These are phyloP conservation scores for Dendrocincla tyrannina DNA, from an alignment of 2,797 vertebrate genomes.

Conservation along the genomic window DNA sequence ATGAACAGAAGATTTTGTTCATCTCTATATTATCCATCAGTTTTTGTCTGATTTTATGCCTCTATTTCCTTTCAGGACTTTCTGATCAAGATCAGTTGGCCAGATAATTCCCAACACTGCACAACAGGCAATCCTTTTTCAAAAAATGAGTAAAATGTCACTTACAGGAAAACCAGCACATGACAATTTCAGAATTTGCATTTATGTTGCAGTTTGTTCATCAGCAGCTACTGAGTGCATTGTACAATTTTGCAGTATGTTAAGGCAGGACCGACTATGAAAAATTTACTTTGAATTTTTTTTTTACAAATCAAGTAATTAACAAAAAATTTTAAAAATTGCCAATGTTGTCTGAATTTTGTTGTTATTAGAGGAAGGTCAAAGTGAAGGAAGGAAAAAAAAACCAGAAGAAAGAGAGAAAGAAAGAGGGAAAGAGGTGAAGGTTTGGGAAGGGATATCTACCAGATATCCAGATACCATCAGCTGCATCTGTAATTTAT, in stretches of 20 bases:
- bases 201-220: background rate
- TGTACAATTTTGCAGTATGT: background rate
- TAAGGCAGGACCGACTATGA: background rate
- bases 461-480: background rate
- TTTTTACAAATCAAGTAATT: background rate
- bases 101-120: background rate
- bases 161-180: background rate
- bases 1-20: background rate
- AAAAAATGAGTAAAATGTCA: background rate
- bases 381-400: background rate
- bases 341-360: background rate
- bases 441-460: background rate
- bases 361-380: background rate
- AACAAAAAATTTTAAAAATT: background rate
- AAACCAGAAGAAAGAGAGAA: background rate
- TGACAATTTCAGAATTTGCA: background rate
- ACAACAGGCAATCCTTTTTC: background rate
- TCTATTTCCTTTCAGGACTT: background rate
- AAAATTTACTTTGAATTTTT: background rate
- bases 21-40: background rate
- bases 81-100: background rate
- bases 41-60: background rate
- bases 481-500: background rate
- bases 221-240: background rate
- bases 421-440: background rate